A percentile compares a stretch with the other conserved stretches of the same genome.
Conservation (phyloP, 1,140 invertebrate species). For the Drosophila ficusphila region DNA sequence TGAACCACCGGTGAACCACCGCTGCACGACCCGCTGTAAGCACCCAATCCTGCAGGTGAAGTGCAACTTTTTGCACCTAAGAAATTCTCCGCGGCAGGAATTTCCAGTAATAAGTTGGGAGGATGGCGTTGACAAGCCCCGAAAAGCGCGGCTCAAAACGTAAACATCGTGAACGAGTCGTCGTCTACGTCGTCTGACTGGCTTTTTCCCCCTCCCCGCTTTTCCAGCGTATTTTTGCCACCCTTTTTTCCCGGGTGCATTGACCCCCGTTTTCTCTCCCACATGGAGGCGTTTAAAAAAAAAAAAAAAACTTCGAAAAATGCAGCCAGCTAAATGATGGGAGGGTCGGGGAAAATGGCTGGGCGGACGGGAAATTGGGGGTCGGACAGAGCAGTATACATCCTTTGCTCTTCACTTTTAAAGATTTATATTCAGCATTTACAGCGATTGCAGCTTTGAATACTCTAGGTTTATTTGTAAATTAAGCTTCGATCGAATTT, state of each 20-base stretch:
- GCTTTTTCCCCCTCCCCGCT: slow-evolving; percentile 6
- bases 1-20: too few species aligned
- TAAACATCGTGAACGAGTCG: slow-evolving; percentile 45
- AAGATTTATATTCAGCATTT: slow-evolving; percentile 49
- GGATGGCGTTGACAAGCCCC: slow-evolving; percentile 55
- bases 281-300: slow-evolving; percentile 15
- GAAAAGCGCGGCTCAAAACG: slow-evolving; percentile 62
- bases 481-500: too few species aligned
- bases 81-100: slow-evolving; percentile 55
- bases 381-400: slow-evolving; percentile 20
- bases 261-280: slow-evolving; percentile 36
- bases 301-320: slow-evolving; percentile 22
- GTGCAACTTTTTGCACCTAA: slow-evolving; percentile 80
- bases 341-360: slow-evolving; percentile 14
- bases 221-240: neutral
- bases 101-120: slow-evolving; percentile 59
- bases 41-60: slow-evolving; percentile 28
- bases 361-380: slow-evolving; percentile 21
- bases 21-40: too few species aligned
- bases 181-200: slow-evolving; percentile 1
- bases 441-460: slow-evolving; percentile 8
- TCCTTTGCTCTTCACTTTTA: slow-evolving; percentile 17
- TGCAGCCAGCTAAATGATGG: slow-evolving; percentile 29
- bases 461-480: too few species aligned
- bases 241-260: slow-evolving; percentile 41